Conservation (phyloP, 2,888 invertebrate genomes). For the Epirrita christyi region DNA sequence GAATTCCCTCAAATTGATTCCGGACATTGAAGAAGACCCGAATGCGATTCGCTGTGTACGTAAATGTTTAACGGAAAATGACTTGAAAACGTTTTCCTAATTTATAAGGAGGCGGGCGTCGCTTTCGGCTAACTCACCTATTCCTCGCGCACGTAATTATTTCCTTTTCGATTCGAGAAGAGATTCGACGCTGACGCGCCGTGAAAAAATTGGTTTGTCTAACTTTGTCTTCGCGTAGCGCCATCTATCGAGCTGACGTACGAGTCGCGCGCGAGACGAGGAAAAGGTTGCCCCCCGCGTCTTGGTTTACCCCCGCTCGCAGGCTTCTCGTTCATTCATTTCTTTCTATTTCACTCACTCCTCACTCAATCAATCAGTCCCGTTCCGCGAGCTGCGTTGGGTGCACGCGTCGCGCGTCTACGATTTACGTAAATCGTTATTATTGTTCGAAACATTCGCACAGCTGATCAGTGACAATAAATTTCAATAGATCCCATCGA, state of each 20-base stretch:
- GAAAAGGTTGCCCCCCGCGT: constrained; percentile 34
- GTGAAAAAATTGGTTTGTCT: constrained; percentile 34
- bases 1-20: constrained; percentile 75
- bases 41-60: constrained; percentile 65
- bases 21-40: constrained; percentile 64
- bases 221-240: constrained; percentile 49
- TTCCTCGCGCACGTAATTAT: constrained; percentile 52
- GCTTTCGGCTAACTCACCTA: constrained; percentile 37
- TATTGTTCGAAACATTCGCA: constrained; percentile 77
- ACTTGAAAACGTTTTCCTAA: constrained; percentile 77
- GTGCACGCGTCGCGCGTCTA: constrained; percentile 39
- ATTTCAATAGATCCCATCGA: constrained; percentile 39
- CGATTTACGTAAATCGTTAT: constrained; percentile 63
- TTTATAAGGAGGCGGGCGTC: constrained; percentile 59
- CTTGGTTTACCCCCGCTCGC: constrained; percentile 47
- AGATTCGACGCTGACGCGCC: not conserved
- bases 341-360: constrained; percentile 61
- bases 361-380: constrained; percentile 73
- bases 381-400: constrained; percentile 59
- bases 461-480: constrained; percentile 78
- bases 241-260: constrained; percentile 62
- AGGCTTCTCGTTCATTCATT: constrained; percentile 43
- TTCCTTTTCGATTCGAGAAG: constrained; percentile 21
- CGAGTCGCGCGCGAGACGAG: constrained; percentile 8
- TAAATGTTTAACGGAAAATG: constrained; percentile 70